A percentile compares a stretch with the other conserved stretches of the same genome.
These are phyloP conservation scores for Lepidocyrtinus sp. DNA, from an alignment of 2,888 invertebrate genomes.

Conservation along the genomic window DNA sequence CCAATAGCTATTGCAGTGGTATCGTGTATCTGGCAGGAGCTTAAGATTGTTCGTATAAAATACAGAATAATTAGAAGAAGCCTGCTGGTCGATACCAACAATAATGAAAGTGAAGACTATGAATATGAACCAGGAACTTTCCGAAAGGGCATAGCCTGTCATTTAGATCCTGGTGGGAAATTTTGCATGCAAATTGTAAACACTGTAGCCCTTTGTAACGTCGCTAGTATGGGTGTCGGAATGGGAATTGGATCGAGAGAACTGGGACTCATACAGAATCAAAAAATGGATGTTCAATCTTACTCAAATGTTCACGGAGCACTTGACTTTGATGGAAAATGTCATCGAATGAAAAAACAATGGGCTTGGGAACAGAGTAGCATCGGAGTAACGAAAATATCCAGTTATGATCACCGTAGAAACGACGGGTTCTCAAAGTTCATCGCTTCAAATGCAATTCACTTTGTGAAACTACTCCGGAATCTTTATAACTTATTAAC, in stretches of 20 bases:
- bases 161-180: neutral
- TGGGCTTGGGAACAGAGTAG: too few species aligned
- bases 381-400: too few species aligned
- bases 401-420: too few species aligned
- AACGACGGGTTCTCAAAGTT: neutral
- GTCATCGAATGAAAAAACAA: too few species aligned
- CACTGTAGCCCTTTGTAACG: too few species aligned
- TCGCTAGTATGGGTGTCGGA: too few species aligned
- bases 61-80: constrained; percentile 55
- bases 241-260: too few species aligned
- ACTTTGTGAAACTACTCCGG: constrained; percentile 42
- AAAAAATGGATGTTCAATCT: too few species aligned
- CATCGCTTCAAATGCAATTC: constrained; percentile 36
- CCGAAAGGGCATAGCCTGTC: constrained; percentile 15
- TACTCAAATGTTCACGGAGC: too few species aligned
- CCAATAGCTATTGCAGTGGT: constrained; percentile 39
- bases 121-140: constrained; percentile 28
- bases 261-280: too few species aligned
- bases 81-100: constrained; percentile 31
- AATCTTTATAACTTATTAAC: constrained; percentile 55
- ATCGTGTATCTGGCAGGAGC: constrained; percentile 53
- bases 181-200: too few species aligned
- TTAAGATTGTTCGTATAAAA: constrained; percentile 57
- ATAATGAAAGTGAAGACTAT: constrained; percentile 2
- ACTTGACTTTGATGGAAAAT: too few species aligned